Evolutionary conservation across 92 coral and sea anemone species (phyloP), one percentile per base, ranked within the genome.

Genomic region (Desmophyllum pertusum): DNA sequence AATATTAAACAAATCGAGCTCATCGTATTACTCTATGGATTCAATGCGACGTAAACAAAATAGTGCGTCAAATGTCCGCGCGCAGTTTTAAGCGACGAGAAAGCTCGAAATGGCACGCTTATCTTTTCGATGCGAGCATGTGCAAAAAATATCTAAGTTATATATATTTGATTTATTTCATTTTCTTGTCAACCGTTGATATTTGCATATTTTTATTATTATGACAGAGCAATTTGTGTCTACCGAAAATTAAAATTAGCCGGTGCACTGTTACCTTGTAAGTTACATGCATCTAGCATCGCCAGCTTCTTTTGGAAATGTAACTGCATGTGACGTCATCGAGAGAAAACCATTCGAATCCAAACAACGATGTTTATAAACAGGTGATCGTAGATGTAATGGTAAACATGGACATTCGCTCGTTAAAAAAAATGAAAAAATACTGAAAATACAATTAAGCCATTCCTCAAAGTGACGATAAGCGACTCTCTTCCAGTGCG

Each of bases 361-460:
- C 79, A 52, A 71, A 82, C 82, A 80, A 72, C 57, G 39, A 36
- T 39, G 68, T 29, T 71, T 11, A 46, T 66, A 82, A 55, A 82
- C 86, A 82, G 86, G 86, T 82, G 86, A 82, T 71, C 61, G 29
- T 52, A 39, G 53, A 50, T 41, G 71, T 72, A 82, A 41, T 71
- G 71, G 72, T 82, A 82, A 82, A 82, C 86, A 82, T 66, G 79
- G 72, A 71, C 43, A 71, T 72, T 82, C 69, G 79, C 70, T 71
- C 72, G 70, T 55, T 81, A 42, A 35, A 57, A 82, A 73, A 18
- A 43, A 50, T 13, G 21, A 15, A 72, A 59, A 82, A 82, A 71
- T 82, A 35, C 86, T 68, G 62, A 82, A 73, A 73, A 55, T 70
- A 82, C 55, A 82, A 82, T 82, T 71, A 82, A 52, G 23, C 30